Percentiles rank a stretch among this genome's conserved stretches.
phyloP scores from a whole-genome alignment of 2,797 vertebrate species.

The Argya squamiceps region DNA sequence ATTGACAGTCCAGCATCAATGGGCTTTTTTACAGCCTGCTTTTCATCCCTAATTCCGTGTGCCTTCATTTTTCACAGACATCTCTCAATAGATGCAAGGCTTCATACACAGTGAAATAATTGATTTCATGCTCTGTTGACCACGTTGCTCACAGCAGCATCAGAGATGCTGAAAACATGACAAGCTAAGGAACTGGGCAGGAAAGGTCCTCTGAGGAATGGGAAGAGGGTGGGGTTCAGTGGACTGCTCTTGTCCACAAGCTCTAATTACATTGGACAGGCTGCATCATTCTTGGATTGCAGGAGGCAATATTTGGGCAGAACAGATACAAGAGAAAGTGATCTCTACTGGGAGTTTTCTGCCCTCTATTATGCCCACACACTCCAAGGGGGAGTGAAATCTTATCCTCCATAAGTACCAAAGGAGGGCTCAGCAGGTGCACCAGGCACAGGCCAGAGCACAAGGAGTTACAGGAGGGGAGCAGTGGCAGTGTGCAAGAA shows the following conservation, averaged over 20 bases:
- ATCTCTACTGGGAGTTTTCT: neutral
- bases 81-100: neutral
- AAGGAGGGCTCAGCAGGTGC: neutral
- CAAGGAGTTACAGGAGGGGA: neutral
- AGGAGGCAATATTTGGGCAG: neutral
- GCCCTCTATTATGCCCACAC: neutral
- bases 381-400: neutral
- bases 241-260: neutral
- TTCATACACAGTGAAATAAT: neutral
- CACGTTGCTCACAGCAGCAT: neutral
- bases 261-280: neutral
- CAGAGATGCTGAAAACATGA: neutral
- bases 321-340: neutral
- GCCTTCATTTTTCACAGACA: neutral
- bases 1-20: neutral
- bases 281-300: neutral
- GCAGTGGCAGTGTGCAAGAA: fast-evolving
- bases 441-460: neutral
- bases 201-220: neutral
- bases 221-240: neutral
- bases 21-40: neutral
- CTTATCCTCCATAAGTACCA: neutral
- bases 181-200: neutral
- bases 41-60: neutral
- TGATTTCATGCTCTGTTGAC: neutral